Conservation (phyloP, 2,797 vertebrate genomes). For the Percopsis omiscomaycus region DNA sequence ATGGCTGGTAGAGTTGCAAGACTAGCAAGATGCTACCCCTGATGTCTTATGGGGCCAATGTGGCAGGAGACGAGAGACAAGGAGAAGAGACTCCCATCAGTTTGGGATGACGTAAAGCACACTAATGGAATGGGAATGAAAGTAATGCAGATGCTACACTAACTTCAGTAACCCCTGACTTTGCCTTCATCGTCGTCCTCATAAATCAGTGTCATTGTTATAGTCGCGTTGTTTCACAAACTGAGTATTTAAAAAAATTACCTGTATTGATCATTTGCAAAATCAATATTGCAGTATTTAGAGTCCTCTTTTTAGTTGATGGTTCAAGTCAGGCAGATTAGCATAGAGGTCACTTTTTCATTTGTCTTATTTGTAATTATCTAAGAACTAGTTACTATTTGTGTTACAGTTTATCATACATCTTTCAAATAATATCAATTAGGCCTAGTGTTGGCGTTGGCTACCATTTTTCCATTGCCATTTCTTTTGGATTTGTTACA, state of each 20-base stretch:
- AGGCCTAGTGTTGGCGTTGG: slow-evolving; percentile 9
- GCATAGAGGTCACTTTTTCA: slow-evolving; percentile 6
- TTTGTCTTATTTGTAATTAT: slow-evolving; percentile 7
- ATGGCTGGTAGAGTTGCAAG: not conserved
- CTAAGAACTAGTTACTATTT: not conserved
- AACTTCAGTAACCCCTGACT: slow-evolving; percentile 30
- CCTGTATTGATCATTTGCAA: slow-evolving; percentile 42
- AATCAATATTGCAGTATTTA: slow-evolving; percentile 31
- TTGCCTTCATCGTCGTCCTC: slow-evolving; percentile 52
- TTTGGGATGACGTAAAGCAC: slow-evolving; percentile 16
- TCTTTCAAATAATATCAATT: not conserved
- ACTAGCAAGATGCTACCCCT: not conserved
- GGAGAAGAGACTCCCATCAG: slow-evolving; percentile 4
- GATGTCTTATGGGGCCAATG: slow-evolving; percentile 27
- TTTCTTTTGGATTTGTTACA: too few species aligned
- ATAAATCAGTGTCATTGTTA: slow-evolving; percentile 25
- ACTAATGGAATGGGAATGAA: slow-evolving; percentile 18
- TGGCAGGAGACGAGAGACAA: slow-evolving; percentile 38
- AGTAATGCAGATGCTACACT: slow-evolving; percentile 5
- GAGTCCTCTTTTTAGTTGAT: slow-evolving; percentile 41
- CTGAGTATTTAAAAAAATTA: slow-evolving; percentile 45
- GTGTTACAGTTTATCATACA: not conserved
- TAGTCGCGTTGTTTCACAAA: slow-evolving; percentile 57
- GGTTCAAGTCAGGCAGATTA: slow-evolving; percentile 39
- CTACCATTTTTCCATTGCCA: too few species aligned